Evolutionary conservation across 2,113 vertebrate genomes (phyloP).

Genomic region (Monopterus albus): DNA sequence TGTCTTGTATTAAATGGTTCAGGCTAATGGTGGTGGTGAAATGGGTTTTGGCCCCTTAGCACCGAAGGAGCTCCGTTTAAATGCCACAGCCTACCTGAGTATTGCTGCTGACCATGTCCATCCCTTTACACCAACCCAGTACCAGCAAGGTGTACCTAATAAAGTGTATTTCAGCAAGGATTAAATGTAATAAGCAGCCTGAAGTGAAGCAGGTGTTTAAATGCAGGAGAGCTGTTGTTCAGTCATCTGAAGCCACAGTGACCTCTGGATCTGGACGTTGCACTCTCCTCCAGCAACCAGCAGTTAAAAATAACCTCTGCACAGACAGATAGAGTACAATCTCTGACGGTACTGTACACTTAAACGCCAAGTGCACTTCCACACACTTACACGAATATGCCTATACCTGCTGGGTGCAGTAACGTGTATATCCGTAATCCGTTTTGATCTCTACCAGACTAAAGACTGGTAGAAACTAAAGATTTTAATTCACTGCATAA

Average conservation of each 20-base stretch:
- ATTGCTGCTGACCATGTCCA: too few relatives aligned
- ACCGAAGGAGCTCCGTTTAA: too few relatives aligned
- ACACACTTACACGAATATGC: neutral
- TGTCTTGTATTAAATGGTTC: too few relatives aligned
- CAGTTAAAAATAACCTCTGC: slow-evolving; percentile 57
- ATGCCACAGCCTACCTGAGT: too few relatives aligned
- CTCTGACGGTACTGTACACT: neutral
- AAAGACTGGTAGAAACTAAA: neutral
- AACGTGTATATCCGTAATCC: neutral
- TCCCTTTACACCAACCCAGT: too few relatives aligned
- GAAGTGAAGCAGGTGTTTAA: slow-evolving; percentile 14
- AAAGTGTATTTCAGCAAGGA: slow-evolving; percentile 10
- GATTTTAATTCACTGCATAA: neutral
- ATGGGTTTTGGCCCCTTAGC: too few relatives aligned
- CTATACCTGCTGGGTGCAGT: slow-evolving; percentile 11
- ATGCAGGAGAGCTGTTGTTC: slow-evolving; percentile 4
- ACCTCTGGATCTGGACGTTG: slow-evolving; percentile 51
- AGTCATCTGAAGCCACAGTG: slow-evolving; percentile 56
- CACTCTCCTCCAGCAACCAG: slow-evolving; percentile 4
- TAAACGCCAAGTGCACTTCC: neutral
- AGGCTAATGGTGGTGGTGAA: too few relatives aligned
- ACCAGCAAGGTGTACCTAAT: too few relatives aligned
- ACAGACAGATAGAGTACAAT: neutral
- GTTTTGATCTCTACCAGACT: neutral
- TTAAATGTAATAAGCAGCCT: slow-evolving; percentile 7